Base-by-base conservation (phyloP, 2,888 invertebrate genomes). In the Phengaris arion region DNA sequence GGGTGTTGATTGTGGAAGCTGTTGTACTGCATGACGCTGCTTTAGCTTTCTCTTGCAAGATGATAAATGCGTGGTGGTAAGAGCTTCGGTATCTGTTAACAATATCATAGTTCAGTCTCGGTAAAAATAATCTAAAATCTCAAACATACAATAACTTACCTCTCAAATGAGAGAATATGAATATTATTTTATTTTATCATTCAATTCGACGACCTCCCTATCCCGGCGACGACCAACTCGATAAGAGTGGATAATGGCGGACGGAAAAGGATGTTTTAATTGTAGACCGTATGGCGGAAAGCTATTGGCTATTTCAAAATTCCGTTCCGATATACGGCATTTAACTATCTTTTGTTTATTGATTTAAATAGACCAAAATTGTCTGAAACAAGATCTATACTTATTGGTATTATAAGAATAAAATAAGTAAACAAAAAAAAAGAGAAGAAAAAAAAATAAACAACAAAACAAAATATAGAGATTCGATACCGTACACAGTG, bases 201-300 rank as follows among this genome's bases (percentile, higher is more conserved):
- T 88, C 89, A 88, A 89, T 82, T 81, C 83, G 85, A 77, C 78
- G 80, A 80, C 86, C 86, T 83, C 84, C 84, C 91, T 90, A 89
- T 92, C 93, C 93, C 93, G 94, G 94, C 93, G 94, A 94, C 93
- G 94, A 95, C 95, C 95, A 94, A 95, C 94, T 94, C 94, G 92
- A 91, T 93, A 94, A 94, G 94, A 94, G 93, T 79, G 78, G 76
- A 77, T 74, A 70, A 80, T 80, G 80, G 81, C 79, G 77, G 81
- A 79, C 79, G 81, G 89, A 89, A 85, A 84, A 82, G 85, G 86
- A 86, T 81, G 80, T 77, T 48, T 5, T 35, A 13, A 54, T 52
- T 12, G 54, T 52, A 64, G 64, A 64, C 64, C 64, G 64, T 64
- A 64, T 64, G 64, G 64, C 64, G 64, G 35, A 64, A 35, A 35